phyloP scores from a whole-genome alignment of 2,113 vertebrate species.

The Chitala chitala region DNA sequence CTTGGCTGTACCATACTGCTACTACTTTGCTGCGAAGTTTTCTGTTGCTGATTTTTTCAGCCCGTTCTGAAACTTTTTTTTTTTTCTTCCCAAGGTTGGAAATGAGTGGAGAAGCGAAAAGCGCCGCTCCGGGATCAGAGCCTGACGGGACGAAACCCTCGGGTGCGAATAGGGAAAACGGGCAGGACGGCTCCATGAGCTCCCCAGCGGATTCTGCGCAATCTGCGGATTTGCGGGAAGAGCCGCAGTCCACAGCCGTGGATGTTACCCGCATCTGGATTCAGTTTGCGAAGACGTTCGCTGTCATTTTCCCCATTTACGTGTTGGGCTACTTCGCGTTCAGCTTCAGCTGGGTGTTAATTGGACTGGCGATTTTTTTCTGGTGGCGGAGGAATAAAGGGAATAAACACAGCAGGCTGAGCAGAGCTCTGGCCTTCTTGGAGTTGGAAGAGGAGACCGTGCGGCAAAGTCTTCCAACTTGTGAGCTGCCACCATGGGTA shows the following conservation, averaged over 20 bases:
- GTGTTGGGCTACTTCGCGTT: slow-evolving; percentile 84
- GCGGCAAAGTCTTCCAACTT: slow-evolving; percentile 61
- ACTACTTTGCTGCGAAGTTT: slow-evolving; percentile 1
- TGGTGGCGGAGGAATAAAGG: slow-evolving; percentile 72
- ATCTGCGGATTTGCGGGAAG: slow-evolving; percentile 36
- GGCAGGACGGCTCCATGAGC: slow-evolving; percentile 26
- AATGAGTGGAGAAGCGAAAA: slow-evolving; percentile 42
- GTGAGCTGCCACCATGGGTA: slow-evolving; percentile 88
- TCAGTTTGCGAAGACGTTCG: slow-evolving; percentile 82
- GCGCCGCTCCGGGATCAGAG: slow-evolving; percentile 8
- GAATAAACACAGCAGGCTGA: slow-evolving; percentile 60
- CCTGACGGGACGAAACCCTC: slow-evolving; percentile 27
- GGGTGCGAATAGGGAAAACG: slow-evolving; percentile 30
- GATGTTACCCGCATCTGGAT: slow-evolving; percentile 74
- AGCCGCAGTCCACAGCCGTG: slow-evolving; percentile 63
- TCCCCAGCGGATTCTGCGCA: not conserved
- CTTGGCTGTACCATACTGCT: too few species aligned
- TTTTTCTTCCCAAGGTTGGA: slow-evolving; percentile 38
- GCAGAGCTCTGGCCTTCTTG: slow-evolving; percentile 77
- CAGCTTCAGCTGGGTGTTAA: slow-evolving; percentile 92
- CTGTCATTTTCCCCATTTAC: slow-evolving; percentile 82
- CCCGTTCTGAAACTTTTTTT: slow-evolving; percentile 28
- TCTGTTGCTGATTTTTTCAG: not conserved
- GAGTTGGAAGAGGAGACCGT: slow-evolving; percentile 73
- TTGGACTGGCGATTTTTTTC: slow-evolving; percentile 74